These are phyloP conservation scores for Petaurus breviceps DNA, from an alignment of 2,113 vertebrate species.

Conservation along the genomic window DNA sequence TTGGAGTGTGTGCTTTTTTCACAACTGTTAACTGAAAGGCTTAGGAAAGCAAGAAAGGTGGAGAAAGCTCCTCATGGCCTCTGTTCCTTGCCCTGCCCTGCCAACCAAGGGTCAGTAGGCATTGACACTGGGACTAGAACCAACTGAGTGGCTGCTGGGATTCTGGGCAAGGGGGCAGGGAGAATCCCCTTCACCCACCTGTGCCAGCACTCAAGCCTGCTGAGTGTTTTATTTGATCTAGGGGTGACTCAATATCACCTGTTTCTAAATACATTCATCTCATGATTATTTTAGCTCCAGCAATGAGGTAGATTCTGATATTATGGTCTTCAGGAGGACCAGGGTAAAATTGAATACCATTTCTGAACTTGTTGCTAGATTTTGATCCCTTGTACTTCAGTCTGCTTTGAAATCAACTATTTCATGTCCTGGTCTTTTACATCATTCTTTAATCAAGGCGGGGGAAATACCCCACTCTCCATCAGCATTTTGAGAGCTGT, in stretches of 20 bases:
- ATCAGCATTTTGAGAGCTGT: constrained; percentile 44
- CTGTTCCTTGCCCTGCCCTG: neutral
- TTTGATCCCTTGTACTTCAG: constrained; percentile 19
- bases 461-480: neutral
- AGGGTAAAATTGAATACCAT: constrained; percentile 40
- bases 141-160: neutral
- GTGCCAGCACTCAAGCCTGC: constrained; percentile 40
- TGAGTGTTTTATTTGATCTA: neutral
- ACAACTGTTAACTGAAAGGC: neutral
- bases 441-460: constrained; percentile 46
- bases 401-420: neutral
- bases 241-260: neutral
- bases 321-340: neutral
- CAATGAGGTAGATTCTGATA: constrained; percentile 22
- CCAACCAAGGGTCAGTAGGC: neutral
- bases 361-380: constrained; percentile 33
- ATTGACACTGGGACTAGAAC: neutral
- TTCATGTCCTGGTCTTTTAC: constrained; percentile 48
- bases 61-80: neutral
- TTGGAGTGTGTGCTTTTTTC: neutral
- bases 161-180: neutral
- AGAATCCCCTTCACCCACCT: neutral
- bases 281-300: constrained; percentile 37
- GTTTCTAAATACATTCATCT: constrained; percentile 36
- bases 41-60: neutral